These are phyloP conservation scores for Drosophila cognata DNA, from an alignment of 2,888 invertebrate species.

Conservation along the genomic window DNA sequence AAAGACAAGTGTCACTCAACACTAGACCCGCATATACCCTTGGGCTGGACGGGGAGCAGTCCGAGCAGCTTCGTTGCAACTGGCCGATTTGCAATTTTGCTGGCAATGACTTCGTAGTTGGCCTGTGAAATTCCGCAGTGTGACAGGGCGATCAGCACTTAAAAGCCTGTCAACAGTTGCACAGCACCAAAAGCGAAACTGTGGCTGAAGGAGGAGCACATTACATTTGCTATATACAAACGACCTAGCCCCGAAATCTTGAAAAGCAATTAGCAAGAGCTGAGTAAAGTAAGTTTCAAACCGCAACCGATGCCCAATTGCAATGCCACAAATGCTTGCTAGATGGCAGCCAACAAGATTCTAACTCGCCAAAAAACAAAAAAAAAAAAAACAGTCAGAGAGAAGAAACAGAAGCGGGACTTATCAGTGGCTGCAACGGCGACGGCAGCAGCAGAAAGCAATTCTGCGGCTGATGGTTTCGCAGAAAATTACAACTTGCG, in stretches of 20 bases:
- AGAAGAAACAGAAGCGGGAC: slow-evolving; percentile 68
- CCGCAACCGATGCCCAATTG: slow-evolving; percentile 61
- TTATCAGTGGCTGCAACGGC: slow-evolving; percentile 56
- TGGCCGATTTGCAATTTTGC: slow-evolving; percentile 13
- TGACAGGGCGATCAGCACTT: slow-evolving; percentile 61
- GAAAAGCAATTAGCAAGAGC: slow-evolving; percentile 72
- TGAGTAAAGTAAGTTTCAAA: slow-evolving; percentile 49
- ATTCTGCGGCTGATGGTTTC: slow-evolving; percentile 77
- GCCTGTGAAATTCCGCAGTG: slow-evolving; percentile 70
- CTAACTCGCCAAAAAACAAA: slow-evolving; percentile 1
- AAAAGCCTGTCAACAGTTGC: slow-evolving; percentile 72
- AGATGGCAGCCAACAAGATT: slow-evolving; percentile 26
- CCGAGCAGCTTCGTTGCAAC: slow-evolving; percentile 31
- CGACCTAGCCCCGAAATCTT: slow-evolving; percentile 69
- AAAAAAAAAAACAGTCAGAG: background rate
- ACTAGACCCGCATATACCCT: slow-evolving; percentile 7
- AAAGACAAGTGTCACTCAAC: slow-evolving; percentile 18
- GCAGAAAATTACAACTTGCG: slow-evolving; percentile 79
- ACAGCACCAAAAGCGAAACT: slow-evolving; percentile 14
- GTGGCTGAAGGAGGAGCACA: slow-evolving; percentile 34
- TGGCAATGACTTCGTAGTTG: slow-evolving; percentile 35
- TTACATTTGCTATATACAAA: slow-evolving; percentile 6
- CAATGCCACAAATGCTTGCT: slow-evolving; percentile 51
- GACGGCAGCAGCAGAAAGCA: slow-evolving; percentile 60
- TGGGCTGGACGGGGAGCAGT: background rate